Evolutionary conservation across 2,888 invertebrate species (phyloP).

Genomic region (Mamestra brassicae): DNA sequence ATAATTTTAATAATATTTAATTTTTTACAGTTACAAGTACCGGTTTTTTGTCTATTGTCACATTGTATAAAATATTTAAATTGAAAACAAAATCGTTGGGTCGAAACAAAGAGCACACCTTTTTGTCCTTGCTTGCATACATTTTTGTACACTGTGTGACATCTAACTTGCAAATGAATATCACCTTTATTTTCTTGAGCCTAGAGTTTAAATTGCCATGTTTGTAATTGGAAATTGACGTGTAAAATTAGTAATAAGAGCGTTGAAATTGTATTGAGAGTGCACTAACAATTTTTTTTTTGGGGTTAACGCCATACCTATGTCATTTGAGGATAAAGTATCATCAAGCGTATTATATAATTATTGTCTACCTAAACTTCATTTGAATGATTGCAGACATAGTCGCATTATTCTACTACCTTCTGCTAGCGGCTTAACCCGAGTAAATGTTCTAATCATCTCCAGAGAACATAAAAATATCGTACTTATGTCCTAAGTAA

Average conservation of each 20-base stretch:
- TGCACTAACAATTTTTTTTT: constrained; percentile 56
- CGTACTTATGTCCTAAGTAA: no score
- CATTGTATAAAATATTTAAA: constrained; percentile 89
- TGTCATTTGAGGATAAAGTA: constrained; percentile 34
- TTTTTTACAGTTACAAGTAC: constrained; percentile 90
- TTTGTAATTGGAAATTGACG: constrained; percentile 31
- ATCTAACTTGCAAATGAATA: constrained; percentile 40
- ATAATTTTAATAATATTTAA: constrained; percentile 89
- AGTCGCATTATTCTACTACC: background rate
- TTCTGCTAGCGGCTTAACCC: no score
- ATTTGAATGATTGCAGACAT: background rate
- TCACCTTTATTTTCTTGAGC: rapidly evolving
- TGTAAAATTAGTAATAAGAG: constrained; percentile 79
- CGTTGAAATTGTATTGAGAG: constrained; percentile 69
- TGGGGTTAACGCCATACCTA: constrained; percentile 32
- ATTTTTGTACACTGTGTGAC: constrained; percentile 68
- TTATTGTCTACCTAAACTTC: background rate
- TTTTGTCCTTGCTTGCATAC: constrained; percentile 76
- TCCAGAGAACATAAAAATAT: no score
- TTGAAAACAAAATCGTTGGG: constrained; percentile 87
- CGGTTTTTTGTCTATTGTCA: constrained; percentile 89
- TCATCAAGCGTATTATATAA: background rate
- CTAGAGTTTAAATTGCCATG: constrained; percentile 51
- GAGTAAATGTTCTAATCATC: no score
- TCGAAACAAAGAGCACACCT: constrained; percentile 87